These are phyloP conservation scores for Kryptolebias marmoratus DNA, from an alignment of 2,113 vertebrate species.

Conservation along the genomic window DNA sequence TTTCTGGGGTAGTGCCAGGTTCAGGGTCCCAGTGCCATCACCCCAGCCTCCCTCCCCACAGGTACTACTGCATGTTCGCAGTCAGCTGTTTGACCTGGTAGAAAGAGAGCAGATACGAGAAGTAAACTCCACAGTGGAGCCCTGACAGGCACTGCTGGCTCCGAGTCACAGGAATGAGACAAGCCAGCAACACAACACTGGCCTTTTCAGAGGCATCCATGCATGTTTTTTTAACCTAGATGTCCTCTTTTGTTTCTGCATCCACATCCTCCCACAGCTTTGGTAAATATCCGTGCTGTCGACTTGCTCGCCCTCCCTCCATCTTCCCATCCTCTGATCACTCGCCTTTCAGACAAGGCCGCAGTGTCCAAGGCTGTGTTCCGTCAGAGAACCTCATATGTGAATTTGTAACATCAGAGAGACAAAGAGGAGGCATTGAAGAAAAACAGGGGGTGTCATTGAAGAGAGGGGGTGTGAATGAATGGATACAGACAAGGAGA, in stretches of 20 bases:
- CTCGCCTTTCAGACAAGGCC: slow-evolving; percentile 46
- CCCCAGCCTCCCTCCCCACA: background rate
- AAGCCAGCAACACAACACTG: slow-evolving; percentile 59
- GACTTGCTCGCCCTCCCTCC: slow-evolving; percentile 18
- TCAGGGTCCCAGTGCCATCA: background rate
- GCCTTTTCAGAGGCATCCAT: slow-evolving; percentile 76
- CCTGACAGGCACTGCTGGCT: slow-evolving; percentile 66
- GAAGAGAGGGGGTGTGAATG: slow-evolving; percentile 52
- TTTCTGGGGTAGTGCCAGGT: slow-evolving; percentile 26
- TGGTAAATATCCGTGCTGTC: slow-evolving; percentile 38
- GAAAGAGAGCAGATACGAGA: slow-evolving; percentile 60
- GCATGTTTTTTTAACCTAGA: slow-evolving; percentile 73
- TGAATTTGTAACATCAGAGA: slow-evolving; percentile 63
- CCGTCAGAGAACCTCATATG: slow-evolving; percentile 53
- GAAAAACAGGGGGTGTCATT: slow-evolving; percentile 45
- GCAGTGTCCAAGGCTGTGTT: slow-evolving; percentile 47
- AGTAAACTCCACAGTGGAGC: slow-evolving; percentile 49
- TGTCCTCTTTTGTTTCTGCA: slow-evolving; percentile 70
- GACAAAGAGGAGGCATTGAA: slow-evolving; percentile 40
- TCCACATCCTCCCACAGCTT: slow-evolving; percentile 50
- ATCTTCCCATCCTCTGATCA: slow-evolving; percentile 47
- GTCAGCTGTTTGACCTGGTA: slow-evolving; percentile 43
- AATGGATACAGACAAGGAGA: slow-evolving; percentile 43
- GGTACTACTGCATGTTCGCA: slow-evolving; percentile 55
- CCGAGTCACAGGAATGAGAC: slow-evolving; percentile 68